Evolutionary conservation across 1,140 invertebrate genomes (phyloP).

Genomic region (Listronotus oregonensis): DNA sequence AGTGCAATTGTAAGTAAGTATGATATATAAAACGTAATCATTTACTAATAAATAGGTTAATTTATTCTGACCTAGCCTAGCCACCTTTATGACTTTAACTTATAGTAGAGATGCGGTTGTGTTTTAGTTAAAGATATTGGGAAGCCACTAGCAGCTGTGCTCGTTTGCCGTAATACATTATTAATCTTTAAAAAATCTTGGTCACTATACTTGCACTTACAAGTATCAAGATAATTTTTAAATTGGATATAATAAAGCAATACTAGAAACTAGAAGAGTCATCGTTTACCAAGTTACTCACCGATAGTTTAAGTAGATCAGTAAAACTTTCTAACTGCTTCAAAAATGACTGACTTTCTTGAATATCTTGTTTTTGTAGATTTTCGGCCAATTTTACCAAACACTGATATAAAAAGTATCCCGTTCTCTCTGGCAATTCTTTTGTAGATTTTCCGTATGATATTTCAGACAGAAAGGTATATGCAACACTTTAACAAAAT

Average conservation of each 20-base stretch:
- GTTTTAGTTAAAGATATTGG: too few species aligned
- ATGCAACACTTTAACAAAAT: conserved; percentile 39
- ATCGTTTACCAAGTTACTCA: neutral
- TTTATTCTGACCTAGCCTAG: too few species aligned
- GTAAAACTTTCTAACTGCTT: conserved; percentile 12
- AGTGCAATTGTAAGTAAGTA: too few species aligned
- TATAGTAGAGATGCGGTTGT: too few species aligned
- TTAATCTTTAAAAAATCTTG: too few species aligned
- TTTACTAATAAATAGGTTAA: too few species aligned
- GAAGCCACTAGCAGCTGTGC: too few species aligned
- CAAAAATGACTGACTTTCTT: conserved; percentile 7
- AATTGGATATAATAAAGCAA: neutral
- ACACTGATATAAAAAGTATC: conserved; percentile 39
- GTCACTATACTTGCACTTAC: too few species aligned
- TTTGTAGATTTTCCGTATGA: conserved; percentile 28
- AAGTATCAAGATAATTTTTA: too few species aligned
- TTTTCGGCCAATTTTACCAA: conserved; percentile 30
- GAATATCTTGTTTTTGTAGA: conserved; percentile 28
- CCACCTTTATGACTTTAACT: too few species aligned
- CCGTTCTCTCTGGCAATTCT: conserved; percentile 27
- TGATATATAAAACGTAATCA: too few species aligned
- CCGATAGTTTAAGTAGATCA: conserved; percentile 8
- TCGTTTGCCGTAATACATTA: too few species aligned
- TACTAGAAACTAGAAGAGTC: neutral
- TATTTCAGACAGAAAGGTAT: conserved; percentile 41